Conservation (phyloP, 2,888 invertebrate genomes). For the Cataglyphis cursor region DNA sequence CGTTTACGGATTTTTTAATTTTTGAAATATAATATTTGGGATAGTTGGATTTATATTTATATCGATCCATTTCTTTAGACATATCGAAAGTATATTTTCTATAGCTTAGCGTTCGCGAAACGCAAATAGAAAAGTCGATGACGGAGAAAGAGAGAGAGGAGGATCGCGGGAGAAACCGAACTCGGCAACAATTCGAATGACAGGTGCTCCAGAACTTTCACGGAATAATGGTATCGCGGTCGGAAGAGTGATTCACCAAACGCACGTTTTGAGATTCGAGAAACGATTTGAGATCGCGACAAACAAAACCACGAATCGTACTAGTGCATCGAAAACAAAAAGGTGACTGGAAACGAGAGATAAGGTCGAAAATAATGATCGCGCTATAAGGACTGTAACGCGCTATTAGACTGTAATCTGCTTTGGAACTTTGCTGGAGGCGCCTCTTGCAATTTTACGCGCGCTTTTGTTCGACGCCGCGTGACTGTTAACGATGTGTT, state of each 20-base stretch:
- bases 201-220: slow-evolving; percentile 59
- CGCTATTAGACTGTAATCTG: slow-evolving; percentile 58
- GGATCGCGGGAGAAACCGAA: slow-evolving; percentile 16
- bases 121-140: slow-evolving; percentile 12
- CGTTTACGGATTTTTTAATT: not conserved
- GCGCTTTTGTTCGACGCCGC: slow-evolving; percentile 14
- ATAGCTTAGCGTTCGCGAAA: not conserved
- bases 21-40: not conserved
- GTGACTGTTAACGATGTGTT: slow-evolving; percentile 47
- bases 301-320: slow-evolving; percentile 56
- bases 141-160: slow-evolving; percentile 16
- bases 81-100: not conserved
- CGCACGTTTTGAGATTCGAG: slow-evolving; percentile 51
- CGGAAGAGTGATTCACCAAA: slow-evolving; percentile 52
- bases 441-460: slow-evolving; percentile 38
- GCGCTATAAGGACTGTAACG: slow-evolving; percentile 60
- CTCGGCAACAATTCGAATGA: slow-evolving; percentile 54
- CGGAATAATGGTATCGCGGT: slow-evolving; percentile 60
- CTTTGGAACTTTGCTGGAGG: slow-evolving; percentile 22
- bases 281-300: slow-evolving; percentile 53
- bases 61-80: not conserved
- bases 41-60: not conserved
- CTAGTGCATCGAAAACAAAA: not conserved
- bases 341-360: not conserved
- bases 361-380: slow-evolving; percentile 53